Evolutionary conservation across 2,888 invertebrate species (phyloP), one percentile per base, ranked within the genome.

Genomic region (Polia nebulosa): DNA sequence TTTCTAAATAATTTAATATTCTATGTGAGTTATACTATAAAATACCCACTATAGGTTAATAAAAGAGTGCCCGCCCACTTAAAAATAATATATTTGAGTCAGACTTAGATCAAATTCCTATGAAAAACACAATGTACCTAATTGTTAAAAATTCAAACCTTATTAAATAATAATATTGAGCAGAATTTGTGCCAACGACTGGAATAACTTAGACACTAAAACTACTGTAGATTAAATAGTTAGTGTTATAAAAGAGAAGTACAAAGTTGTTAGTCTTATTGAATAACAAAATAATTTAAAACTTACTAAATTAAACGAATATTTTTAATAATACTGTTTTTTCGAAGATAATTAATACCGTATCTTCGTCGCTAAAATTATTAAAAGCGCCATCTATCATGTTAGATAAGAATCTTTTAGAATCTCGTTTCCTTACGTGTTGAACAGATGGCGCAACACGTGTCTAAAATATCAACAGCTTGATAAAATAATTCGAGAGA

Each of bases 271-370:
- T 44, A 69, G 32, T 34, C 17, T 29, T 69, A 25, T 69, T 11
- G 1, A 44, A 7, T n/a, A n/a, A n/a, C n/a, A n/a, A n/a, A n/a
- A n/a, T 39, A 52, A 8, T 20, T 13, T 3, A 20, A 22, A 36
- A 47, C 11, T 44, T 25, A 52, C 36, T 45, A 36, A 44, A 20
- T 15, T 29, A 25, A 58, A 69, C 11, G 6, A 34, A 15, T 44
- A 20, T 32, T 39, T 39, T 39, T 39, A 56, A 51, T 72, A 72
- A 57, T 72, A 73, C 71, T 72, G 73, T 27, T 6, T 64, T 8
- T 11, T 44, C n/a, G 4, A 39, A 55, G n/a, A 13, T 39, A 39
- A n/a, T n/a, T n/a, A 39, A 39, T n/a, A 17, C 36, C 0, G 1
- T 20, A 20, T 41, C 51, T 64, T 44, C 20, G 2, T 20, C 60